phyloP scores from a whole-genome alignment of 2,888 invertebrate species.

The Macroteleia sp. region DNA sequence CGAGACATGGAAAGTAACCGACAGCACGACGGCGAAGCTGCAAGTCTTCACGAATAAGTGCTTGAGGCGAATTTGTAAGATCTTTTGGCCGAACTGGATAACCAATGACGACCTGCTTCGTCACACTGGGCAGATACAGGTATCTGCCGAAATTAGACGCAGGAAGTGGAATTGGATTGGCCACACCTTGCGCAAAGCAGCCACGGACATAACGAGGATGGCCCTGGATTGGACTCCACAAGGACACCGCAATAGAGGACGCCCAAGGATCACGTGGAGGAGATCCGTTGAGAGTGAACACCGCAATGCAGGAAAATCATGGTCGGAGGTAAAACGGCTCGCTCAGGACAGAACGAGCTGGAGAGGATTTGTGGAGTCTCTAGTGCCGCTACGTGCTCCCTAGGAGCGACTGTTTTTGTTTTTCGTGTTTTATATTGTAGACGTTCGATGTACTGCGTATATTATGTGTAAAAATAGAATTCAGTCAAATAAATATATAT shows the following conservation, averaged over 20 bases:
- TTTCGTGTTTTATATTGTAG: no score
- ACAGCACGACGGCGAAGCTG: not conserved
- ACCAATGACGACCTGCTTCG: not conserved
- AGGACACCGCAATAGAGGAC: not conserved
- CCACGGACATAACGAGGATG: not conserved
- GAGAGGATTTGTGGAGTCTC: not conserved
- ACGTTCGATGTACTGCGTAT: no score
- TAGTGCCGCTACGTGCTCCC: not conserved
- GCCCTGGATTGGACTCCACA: not conserved
- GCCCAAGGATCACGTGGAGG: not conserved
- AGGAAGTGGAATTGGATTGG: constrained; percentile 6
- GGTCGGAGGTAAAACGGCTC: not conserved
- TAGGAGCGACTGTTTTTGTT: not conserved
- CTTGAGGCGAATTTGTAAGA: not conserved
- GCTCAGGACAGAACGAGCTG: not conserved
- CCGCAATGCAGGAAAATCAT: not conserved
- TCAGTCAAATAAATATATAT: no score
- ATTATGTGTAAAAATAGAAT: no score
- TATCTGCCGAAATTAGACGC: not conserved
- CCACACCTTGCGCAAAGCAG: not conserved
- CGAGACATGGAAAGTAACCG: not conserved
- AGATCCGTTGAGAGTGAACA: not conserved
- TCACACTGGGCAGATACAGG: not conserved
- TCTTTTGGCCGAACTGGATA: constrained; percentile 12
- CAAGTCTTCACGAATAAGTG: not conserved